Base-by-base conservation (phyloP, 23 tunicate genomes). In the Trididemnum nubilum region DNA sequence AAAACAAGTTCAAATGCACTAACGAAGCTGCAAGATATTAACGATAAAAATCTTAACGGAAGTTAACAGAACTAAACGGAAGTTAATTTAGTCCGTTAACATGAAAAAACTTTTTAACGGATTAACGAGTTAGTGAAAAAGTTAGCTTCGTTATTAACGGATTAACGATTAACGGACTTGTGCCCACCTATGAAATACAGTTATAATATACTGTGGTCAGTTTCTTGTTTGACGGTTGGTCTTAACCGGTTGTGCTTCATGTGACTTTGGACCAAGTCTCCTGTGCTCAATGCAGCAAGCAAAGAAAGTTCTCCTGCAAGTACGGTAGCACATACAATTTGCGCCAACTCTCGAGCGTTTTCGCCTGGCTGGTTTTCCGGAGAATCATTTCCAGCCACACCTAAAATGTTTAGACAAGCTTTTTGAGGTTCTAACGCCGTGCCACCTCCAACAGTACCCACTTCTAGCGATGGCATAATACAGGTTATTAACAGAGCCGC, bases 391-490 rank as follows among this genome's bases (percentile, higher is more conserved):
- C 90, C 97, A 0, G 86, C 90, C 27, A 85, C 81, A 3, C 85
- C 84, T 19, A 94, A 57, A 12, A 88, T 49, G 26, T 69, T 70
- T 0, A 94, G 80, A 59, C 89, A 84, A 24, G 98, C 86, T 28
- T 85, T 80, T 65, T 94, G 98, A 21, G 94, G 90, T 25, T 88
- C 92, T 2, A 94, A 73, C 22, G 89, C 83, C 25, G 94, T 38
- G 3, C 98, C 98, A 12, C 98, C 98, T 28, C 98, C 98, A 27
- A 85, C 86, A 27, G 98, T 88, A 15, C 90, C 98, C 4, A 94
- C 98, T 81, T 94, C 98, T 24, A 94, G 77, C 1, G 94, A 94
- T 0, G 98, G 98, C 98, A 94, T 94, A 25, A 94, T 94, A 35
- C 93, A 88, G 4, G 92, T 92, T 3, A 85, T 60, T 32, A 84